These are phyloP conservation scores for Darevskia nairensis DNA, from an alignment of 2,797 vertebrate genomes.

Conservation along the genomic window DNA sequence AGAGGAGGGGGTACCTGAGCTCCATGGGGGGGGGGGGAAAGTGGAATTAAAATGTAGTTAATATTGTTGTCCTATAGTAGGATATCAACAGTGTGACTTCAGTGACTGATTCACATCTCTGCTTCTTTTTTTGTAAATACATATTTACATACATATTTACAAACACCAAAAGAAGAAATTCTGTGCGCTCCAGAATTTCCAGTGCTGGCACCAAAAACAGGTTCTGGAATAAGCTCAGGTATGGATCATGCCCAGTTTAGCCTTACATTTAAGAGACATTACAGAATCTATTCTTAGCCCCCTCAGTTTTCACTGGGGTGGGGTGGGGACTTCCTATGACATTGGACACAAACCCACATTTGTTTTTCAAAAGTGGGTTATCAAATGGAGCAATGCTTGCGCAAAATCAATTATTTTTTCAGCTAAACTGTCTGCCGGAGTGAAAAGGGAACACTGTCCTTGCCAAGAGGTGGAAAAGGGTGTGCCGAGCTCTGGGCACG, in stretches of 20 bases:
- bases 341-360: not conserved
- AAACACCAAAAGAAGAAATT: too few relatives aligned
- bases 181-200: too few relatives aligned
- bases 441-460: not conserved
- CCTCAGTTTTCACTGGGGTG: not conserved
- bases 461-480: not conserved
- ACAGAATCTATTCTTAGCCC: not conserved
- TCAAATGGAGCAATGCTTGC: not conserved
- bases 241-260: not conserved
- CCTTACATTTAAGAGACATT: not conserved
- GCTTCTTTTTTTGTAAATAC: too few relatives aligned
- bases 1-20: too few relatives aligned
- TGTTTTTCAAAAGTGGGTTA: not conserved
- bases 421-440: not conserved
- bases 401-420: not conserved
- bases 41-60: too few relatives aligned
- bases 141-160: too few relatives aligned
- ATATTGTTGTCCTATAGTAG: too few relatives aligned
- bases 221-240: not conserved
- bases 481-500: not conserved
- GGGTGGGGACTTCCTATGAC: not conserved
- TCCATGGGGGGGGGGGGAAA: too few relatives aligned
- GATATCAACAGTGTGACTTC: too few relatives aligned
- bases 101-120: too few relatives aligned
- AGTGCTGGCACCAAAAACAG: not conserved